A percentile compares a stretch with the other conserved stretches of the same genome.
phyloP scores from a whole-genome alignment of 2,888 invertebrate species.

The Cephus pulcher region DNA sequence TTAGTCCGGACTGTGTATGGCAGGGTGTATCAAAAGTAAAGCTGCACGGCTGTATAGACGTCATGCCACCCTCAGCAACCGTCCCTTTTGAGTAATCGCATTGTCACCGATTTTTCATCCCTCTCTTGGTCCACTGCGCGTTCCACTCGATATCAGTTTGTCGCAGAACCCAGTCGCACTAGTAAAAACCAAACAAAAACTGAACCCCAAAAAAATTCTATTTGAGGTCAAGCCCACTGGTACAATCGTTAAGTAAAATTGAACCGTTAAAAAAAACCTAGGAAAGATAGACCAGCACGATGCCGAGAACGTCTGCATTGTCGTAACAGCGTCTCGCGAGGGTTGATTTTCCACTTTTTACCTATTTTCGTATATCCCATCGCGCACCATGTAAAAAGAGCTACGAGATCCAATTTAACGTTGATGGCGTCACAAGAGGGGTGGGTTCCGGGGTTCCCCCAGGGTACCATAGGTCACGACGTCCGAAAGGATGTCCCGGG shows the following conservation, averaged over 20 bases:
- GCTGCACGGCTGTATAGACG: not conserved
- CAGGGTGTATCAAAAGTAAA: not conserved
- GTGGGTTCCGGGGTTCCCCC: not conserved
- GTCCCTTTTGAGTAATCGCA: not conserved
- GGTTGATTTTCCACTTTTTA: not conserved
- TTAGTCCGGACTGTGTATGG: no score
- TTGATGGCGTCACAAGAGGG: not conserved
- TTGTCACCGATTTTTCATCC: not conserved
- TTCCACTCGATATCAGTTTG: not conserved
- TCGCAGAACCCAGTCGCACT: not conserved
- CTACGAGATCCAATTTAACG: not conserved
- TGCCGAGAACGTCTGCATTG: not conserved
- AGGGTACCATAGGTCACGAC: not conserved
- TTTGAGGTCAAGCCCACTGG: no score
- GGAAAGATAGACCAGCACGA: no score
- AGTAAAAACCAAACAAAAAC: not conserved
- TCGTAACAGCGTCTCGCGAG: not conserved
- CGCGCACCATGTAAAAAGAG: not conserved
- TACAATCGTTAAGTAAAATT: no score
- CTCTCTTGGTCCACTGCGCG: not conserved
- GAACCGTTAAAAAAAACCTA: no score
- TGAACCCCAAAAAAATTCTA: not conserved
- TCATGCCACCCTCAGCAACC: not conserved
- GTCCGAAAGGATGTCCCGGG: not conserved
- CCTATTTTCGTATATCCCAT: not conserved